Conservation (phyloP, 2,888 invertebrate species). For the Ypsolopha scabrella region DNA sequence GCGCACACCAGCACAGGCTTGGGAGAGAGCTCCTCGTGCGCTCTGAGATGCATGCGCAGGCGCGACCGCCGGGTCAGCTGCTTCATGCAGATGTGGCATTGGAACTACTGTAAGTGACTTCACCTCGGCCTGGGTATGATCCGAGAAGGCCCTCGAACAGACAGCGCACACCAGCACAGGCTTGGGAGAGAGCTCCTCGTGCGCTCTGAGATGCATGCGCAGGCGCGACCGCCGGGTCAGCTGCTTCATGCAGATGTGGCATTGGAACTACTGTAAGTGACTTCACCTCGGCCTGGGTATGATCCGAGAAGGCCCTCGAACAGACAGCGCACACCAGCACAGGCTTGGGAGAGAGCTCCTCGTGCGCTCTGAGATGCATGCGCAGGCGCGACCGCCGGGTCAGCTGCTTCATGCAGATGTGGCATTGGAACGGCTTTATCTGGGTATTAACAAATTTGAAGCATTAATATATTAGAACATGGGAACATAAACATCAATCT, state of each 20-base stretch:
- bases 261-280: constrained; percentile 51
- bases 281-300: constrained; percentile 30
- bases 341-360: constrained; percentile 38
- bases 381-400: constrained; percentile 62
- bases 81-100: constrained; percentile 66
- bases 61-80: constrained; percentile 63
- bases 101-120: no score
- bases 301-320: constrained; percentile 39
- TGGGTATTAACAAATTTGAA: no score
- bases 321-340: constrained; percentile 49
- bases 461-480: no score
- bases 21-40: constrained; percentile 52
- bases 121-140: constrained; percentile 34
- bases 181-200: constrained; percentile 45
- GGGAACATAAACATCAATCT: no score
- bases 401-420: constrained; percentile 64
- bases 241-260: constrained; percentile 66
- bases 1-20: constrained; percentile 43
- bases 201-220: constrained; percentile 61
- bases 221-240: constrained; percentile 62
- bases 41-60: constrained; percentile 60
- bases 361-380: constrained; percentile 63
- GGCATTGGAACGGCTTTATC: constrained; percentile 69
- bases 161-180: constrained; percentile 43
- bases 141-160: constrained; percentile 45